Evolutionary conservation across 1,140 invertebrate species (phyloP), one percentile per base, ranked within the genome.

Genomic region (Stenopsyche tienmushanensis): DNA sequence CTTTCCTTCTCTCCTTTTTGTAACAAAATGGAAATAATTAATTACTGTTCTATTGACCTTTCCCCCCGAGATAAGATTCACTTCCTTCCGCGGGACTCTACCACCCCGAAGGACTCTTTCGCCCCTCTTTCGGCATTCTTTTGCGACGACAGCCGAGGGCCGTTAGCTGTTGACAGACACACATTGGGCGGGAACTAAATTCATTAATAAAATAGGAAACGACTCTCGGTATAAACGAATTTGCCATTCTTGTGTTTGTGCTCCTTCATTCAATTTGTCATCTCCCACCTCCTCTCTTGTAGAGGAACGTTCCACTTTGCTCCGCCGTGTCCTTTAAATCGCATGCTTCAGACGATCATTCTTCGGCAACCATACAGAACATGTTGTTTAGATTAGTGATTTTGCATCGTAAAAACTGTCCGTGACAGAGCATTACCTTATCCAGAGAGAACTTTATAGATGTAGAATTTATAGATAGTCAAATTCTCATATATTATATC

Each of bases 11-110:
- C 45, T 42, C 25, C 15, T 69, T 64, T 65, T 70, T 59, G 39
- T 39, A 63, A 57, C 65, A 67, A 67, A 67, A 63, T 66, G 62
- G 55, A 64, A 70, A 70, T 70, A 70, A 70, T 70, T 70, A 70
- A 70, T 70, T 70, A 65, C 65, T 70, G 64, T 70, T 70, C 68
- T 70, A 70, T 70, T 70, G 68, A 70, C 68, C 68, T 70, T 70
- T 62, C 54, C 55, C 45, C 60, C 58, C 25, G 65, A 59, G 65
- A 64, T 66, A 64, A 66, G 62, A 67, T 62, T 60, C 63, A 62
- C 62, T 65, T 44, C 59, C 49, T 63, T 64, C 52, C 34, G 25
- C 50, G 25, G n/a, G 8, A 21, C 34, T 25, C 53, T 25, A 15
- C 34, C 18, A 41, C 41, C 29, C 47, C 1, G 42, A 64, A 24